phyloP scores from a whole-genome alignment of 1,140 invertebrate species.

The Zaprionus kolodkinae region DNA sequence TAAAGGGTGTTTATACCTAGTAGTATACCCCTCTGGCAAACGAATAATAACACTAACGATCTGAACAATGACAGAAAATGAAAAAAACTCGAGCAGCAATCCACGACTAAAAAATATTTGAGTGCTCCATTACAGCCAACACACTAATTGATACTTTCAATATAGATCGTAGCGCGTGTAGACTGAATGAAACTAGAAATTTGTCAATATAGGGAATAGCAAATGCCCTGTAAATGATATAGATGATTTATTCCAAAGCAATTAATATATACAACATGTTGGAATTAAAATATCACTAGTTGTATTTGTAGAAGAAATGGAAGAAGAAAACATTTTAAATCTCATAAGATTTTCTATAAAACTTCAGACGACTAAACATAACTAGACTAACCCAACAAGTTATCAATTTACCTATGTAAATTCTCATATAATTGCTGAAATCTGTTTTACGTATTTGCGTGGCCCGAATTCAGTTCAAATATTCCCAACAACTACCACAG shows the following conservation, averaged over 20 bases:
- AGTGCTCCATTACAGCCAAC: slow-evolving; percentile 25
- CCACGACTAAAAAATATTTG: slow-evolving; percentile 45
- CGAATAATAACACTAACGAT: slow-evolving; percentile 19
- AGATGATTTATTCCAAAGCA: neutral
- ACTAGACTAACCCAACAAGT: neutral
- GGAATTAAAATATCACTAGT: neutral
- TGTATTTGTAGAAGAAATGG: neutral
- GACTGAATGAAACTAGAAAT: slow-evolving; percentile 4
- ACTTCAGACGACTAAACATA: neutral
- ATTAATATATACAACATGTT: neutral
- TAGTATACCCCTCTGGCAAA: slow-evolving; percentile 3
- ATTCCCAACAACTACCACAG: neutral
- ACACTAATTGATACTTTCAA: slow-evolving; percentile 39
- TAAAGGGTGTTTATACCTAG: neutral
- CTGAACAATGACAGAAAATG: slow-evolving; percentile 8
- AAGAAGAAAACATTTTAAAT: neutral
- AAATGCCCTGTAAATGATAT: neutral
- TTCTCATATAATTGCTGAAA: neutral
- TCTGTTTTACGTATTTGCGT: neutral
- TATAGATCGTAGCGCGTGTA: slow-evolving; percentile 27
- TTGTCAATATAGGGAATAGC: neutral
- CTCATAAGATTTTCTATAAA: neutral
- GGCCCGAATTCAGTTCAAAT: neutral
- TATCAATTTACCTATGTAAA: neutral
- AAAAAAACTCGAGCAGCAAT: slow-evolving; percentile 13